A percentile compares a stretch with the other conserved stretches of the same genome.
These are phyloP conservation scores for Corbicula japonica DNA, from an alignment of 2,888 invertebrate genomes.

Conservation along the genomic window DNA sequence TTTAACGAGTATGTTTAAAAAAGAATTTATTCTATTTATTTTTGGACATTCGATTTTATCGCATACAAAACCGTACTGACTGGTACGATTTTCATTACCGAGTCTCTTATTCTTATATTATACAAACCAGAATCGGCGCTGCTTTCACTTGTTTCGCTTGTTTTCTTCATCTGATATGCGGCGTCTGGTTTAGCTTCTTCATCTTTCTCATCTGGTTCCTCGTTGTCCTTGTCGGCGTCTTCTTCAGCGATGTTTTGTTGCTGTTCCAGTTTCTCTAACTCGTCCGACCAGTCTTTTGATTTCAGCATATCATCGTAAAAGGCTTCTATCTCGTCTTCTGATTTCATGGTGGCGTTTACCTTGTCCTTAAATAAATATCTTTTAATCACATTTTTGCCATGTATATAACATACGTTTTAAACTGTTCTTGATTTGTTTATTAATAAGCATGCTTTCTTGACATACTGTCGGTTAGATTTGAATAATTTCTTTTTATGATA, in stretches of 20 bases:
- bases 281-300: constrained; percentile 30
- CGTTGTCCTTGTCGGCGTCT: background rate
- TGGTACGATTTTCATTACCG: no score
- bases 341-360: background rate
- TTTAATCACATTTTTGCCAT: no score
- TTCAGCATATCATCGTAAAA: constrained; percentile 58
- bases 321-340: constrained; percentile 45
- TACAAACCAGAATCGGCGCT: constrained; percentile 54
- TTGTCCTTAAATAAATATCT: no score
- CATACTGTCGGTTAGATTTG: no score
- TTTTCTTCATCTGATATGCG: constrained; percentile 42
- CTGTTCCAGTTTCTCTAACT: constrained; percentile 7
- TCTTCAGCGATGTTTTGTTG: constrained; percentile 5
- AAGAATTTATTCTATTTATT: no score
- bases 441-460: no score
- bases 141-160: constrained; percentile 39
- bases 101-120: background rate
- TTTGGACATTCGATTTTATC: no score
- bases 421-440: no score
- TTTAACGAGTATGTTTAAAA: no score
- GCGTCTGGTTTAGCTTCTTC: background rate
- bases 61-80: no score
- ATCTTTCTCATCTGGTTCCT: constrained; percentile 1
- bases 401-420: no score
- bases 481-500: no score